Conservation (phyloP, 1,140 invertebrate species). For the Pararge aegeria region DNA sequence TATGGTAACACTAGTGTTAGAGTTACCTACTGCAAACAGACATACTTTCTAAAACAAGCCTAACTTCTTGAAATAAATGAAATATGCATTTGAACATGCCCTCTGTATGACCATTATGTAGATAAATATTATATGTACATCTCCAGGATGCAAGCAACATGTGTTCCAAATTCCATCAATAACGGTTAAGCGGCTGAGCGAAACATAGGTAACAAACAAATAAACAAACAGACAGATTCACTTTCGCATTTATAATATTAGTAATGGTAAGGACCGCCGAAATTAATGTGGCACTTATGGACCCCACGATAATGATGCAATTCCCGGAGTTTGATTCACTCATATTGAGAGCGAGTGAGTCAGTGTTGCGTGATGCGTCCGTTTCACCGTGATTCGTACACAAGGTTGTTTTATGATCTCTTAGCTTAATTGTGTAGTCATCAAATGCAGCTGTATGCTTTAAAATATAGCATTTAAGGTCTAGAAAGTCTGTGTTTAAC, state of each 20-base stretch:
- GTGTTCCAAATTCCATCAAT: too few relatives aligned
- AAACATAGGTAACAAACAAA: too few relatives aligned
- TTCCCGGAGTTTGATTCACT: conserved; percentile 53
- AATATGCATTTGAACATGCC: too few relatives aligned
- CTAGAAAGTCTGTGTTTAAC: conserved; percentile 7
- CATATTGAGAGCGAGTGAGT: conserved; percentile 52
- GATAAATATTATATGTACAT: too few relatives aligned
- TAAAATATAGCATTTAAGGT: conserved; percentile 6
- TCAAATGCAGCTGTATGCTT: not conserved
- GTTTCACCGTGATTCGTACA: conserved; percentile 41
- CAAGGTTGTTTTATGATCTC: conserved; percentile 27
- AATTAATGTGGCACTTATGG: conserved; percentile 12
- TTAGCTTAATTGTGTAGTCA: conserved; percentile 24
- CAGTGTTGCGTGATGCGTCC: conserved; percentile 55
- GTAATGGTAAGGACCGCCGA: conserved; percentile 1
- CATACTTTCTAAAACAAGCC: too few relatives aligned
- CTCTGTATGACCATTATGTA: too few relatives aligned
- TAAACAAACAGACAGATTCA: too few relatives aligned
- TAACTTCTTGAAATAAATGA: too few relatives aligned
- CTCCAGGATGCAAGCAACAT: too few relatives aligned
- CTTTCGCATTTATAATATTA: not conserved
- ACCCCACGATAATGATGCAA: conserved; percentile 42
- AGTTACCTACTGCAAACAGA: too few relatives aligned
- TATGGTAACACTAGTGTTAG: too few relatives aligned
- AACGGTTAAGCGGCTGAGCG: too few relatives aligned